These are phyloP conservation scores for Silurus lanzhouensis DNA, from an alignment of 2,797 vertebrate species.

Conservation along the genomic window DNA sequence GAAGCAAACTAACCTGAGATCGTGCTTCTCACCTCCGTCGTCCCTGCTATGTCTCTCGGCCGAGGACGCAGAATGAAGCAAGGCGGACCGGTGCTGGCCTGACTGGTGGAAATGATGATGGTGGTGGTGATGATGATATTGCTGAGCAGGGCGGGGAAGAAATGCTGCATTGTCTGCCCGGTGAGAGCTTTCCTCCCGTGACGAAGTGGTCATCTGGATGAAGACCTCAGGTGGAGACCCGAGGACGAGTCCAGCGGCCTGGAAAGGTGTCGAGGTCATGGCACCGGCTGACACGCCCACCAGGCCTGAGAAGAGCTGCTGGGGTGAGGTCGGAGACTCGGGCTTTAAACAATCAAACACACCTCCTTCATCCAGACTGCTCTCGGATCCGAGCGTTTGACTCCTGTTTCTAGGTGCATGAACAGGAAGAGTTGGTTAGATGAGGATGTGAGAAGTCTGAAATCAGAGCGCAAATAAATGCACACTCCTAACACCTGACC, in stretches of 20 bases:
- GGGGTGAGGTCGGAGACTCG: slow-evolving; percentile 79
- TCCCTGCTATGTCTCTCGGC: slow-evolving; percentile 82
- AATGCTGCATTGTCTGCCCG: slow-evolving; percentile 79
- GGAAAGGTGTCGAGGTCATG: slow-evolving; percentile 83
- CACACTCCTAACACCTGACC: not conserved
- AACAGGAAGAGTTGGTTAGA: not conserved
- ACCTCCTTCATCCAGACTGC: slow-evolving; percentile 87
- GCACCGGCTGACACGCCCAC: slow-evolving; percentile 82
- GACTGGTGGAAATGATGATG: slow-evolving; percentile 85
- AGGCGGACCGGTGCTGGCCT: slow-evolving; percentile 83
- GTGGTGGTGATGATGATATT: slow-evolving; percentile 81
- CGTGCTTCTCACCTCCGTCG: slow-evolving; percentile 67
- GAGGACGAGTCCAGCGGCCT: slow-evolving; percentile 86
- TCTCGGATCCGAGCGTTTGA: slow-evolving; percentile 89
- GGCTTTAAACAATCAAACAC: slow-evolving; percentile 95
- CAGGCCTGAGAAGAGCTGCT: slow-evolving; percentile 90
- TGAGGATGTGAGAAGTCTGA: not conserved
- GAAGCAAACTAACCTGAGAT: not conserved
- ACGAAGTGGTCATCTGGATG: slow-evolving; percentile 87
- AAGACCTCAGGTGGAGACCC: slow-evolving; percentile 90
- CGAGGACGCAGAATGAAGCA: slow-evolving; percentile 83
- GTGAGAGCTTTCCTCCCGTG: slow-evolving; percentile 82
- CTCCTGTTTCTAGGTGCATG: slow-evolving; percentile 79
- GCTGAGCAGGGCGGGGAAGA: slow-evolving; percentile 72
- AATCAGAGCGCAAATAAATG: not conserved